Evolutionary conservation across 2,797 vertebrate species (phyloP).

Genomic region (Chelonia mydas): DNA sequence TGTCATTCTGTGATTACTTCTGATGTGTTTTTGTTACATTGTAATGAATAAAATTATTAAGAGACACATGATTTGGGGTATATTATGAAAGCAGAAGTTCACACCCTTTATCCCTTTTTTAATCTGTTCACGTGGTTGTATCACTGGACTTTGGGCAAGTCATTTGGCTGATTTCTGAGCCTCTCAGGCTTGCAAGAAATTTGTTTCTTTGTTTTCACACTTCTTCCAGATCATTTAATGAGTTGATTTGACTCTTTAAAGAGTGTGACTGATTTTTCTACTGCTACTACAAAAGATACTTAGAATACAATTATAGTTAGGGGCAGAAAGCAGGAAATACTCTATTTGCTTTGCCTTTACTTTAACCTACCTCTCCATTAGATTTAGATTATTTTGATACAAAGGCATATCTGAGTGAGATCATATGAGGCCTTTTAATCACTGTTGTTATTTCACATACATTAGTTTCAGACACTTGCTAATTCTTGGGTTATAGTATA

Average conservation of each 20-base stretch:
- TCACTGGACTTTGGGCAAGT: not conserved
- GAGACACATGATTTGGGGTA: not conserved
- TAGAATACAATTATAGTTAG: not conserved
- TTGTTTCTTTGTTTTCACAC: not conserved
- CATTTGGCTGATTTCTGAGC: not conserved
- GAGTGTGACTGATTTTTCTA: not conserved
- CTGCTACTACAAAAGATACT: not conserved
- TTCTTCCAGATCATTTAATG: not conserved
- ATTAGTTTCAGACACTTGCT: not conserved
- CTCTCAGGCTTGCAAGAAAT: not conserved
- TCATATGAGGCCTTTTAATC: not conserved
- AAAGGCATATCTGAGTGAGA: not conserved
- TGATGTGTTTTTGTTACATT: not conserved
- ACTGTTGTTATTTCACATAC: not conserved
- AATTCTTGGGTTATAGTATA: not conserved
- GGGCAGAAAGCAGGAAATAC: not conserved
- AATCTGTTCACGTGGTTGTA: not conserved
- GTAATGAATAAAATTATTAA: not conserved
- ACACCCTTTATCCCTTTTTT: not conserved
- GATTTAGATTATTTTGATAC: not conserved
- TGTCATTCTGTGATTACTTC: not conserved
- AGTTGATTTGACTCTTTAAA: not conserved
- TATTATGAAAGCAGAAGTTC: not conserved
- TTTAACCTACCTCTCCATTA: not conserved
- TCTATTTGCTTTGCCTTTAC: not conserved